phyloP scores from a whole-genome alignment of 2,888 invertebrate genomes.

The Lamellibrachia satsuma region DNA sequence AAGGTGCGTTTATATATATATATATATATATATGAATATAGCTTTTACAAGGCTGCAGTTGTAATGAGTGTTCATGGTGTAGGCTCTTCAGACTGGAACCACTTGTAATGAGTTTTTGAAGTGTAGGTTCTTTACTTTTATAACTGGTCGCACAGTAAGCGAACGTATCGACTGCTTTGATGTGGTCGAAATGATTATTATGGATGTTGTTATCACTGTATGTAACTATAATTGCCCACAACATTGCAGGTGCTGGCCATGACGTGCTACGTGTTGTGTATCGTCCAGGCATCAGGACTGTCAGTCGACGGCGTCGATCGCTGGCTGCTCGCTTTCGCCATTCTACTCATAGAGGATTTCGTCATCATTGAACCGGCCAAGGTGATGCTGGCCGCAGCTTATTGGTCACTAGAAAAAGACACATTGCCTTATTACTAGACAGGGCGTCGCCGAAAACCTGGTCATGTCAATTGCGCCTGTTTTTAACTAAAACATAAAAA shows the following conservation, averaged over 20 bases:
- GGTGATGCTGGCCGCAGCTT: slow-evolving; percentile 13
- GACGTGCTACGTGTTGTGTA: background rate
- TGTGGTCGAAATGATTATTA: too few species aligned
- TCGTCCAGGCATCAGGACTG: background rate
- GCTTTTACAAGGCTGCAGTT: too few species aligned
- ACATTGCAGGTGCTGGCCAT: background rate
- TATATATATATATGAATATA: too few species aligned
- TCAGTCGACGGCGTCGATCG: background rate
- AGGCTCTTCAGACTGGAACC: too few species aligned
- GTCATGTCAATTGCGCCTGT: background rate
- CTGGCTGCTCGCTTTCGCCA: background rate
- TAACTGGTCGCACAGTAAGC: too few species aligned
- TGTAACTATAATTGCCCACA: too few species aligned
- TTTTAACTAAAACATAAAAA: background rate
- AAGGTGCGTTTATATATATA: too few species aligned
- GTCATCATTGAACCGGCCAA: slow-evolving; percentile 20
- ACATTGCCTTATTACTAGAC: slow-evolving; percentile 20
- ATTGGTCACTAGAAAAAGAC: slow-evolving; percentile 18
- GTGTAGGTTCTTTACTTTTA: too few species aligned
- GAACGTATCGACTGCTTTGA: too few species aligned
- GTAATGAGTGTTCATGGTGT: too few species aligned
- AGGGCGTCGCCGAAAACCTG: background rate
- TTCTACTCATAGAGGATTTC: slow-evolving; percentile 7
- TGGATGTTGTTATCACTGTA: too few species aligned
- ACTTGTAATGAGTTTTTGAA: too few species aligned